Percentiles rank a stretch among this genome's conserved stretches.
phyloP scores from a whole-genome alignment of 2,888 invertebrate species.

The Eutolmus rufibarbis region DNA sequence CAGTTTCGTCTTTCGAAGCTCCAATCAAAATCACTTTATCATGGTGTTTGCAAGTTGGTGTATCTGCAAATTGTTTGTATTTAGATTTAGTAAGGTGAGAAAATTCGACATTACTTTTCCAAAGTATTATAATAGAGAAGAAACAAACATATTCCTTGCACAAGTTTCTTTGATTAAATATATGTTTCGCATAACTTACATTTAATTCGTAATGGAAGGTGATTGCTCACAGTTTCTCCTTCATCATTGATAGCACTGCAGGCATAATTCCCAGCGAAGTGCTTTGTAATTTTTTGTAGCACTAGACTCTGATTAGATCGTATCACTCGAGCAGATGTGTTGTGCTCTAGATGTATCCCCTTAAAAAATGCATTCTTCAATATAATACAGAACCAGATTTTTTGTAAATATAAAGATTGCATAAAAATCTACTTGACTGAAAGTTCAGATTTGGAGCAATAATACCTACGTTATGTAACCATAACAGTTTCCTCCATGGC shows the following conservation, averaged over 20 bases:
- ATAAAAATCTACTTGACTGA: not conserved
- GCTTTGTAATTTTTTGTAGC: constrained; percentile 85
- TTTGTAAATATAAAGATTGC: not conserved
- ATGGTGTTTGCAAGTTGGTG: constrained; percentile 78
- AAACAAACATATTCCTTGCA: not conserved
- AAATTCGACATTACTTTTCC: not conserved
- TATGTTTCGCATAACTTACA: constrained; percentile 71
- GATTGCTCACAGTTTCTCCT: constrained; percentile 87
- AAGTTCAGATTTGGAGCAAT: not conserved
- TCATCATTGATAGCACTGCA: constrained; percentile 88
- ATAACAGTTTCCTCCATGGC: constrained; percentile 81
- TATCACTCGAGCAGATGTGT: constrained; percentile 85
- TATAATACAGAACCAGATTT: not conserved
- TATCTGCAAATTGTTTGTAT: constrained; percentile 67
- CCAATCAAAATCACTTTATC: constrained; percentile 84
- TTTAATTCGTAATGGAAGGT: constrained; percentile 83
- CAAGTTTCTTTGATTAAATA: not conserved
- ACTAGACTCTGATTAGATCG: constrained; percentile 92
- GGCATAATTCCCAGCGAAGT: constrained; percentile 85
- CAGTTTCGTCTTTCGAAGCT: constrained; percentile 85
- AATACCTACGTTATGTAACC: constrained; percentile 85
- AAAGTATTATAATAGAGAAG: not conserved
- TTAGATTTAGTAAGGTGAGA: not conserved
- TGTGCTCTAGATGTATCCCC: constrained; percentile 82
- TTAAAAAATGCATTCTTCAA: constrained; percentile 61